Base-by-base conservation (phyloP, 92 coral and sea anemone genomes). In the Pocillopora meandrina region DNA sequence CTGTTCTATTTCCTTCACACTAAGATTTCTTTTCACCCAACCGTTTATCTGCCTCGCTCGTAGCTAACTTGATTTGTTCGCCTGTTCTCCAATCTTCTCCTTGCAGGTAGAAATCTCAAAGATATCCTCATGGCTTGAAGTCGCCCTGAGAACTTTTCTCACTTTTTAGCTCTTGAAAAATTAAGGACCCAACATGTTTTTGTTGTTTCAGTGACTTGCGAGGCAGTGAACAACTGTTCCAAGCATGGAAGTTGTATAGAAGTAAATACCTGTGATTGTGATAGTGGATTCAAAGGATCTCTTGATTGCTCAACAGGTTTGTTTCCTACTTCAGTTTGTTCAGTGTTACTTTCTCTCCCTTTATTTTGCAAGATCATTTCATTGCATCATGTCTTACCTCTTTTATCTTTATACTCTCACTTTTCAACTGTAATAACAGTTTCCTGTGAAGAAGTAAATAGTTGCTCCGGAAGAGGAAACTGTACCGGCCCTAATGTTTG, bases 221-320 rank as follows among this genome's bases (percentile, higher is more conserved):
- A 83, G 18, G 87, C 68, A 47, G 89, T 85, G 18, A 90, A 87
- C 31, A 90, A 93, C 80, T 93, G 96, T 72, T 93, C 94, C 16
- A 82, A 81, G 13, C 86, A 60, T 21, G 96, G 96, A 12, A 68
- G 21, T 9, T 93, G 96, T 82, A 81, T 79, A 19, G 83, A 58
- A 17, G 88, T 84, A 63, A 79, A 89, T 49, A 76, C 77, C 16
- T 93, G 96, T 49, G 87, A 70, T 20, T 93, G 96, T 66, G 70
- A 85, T 7, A 70, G 78, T 47, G 87, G 91, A 62, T 86, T 60
- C 56, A 74, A 90, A 68, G 96, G 96, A 20, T 80, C 84, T 11
- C 60, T 56, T 7, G 94, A 91, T 77, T 93, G 96, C 80, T 82
- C 77, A 47, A 71, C 62, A 47, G 93, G 96, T 93, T 56, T 16